Conservation (phyloP, 2,888 invertebrate species). For the Neria commutata region DNA sequence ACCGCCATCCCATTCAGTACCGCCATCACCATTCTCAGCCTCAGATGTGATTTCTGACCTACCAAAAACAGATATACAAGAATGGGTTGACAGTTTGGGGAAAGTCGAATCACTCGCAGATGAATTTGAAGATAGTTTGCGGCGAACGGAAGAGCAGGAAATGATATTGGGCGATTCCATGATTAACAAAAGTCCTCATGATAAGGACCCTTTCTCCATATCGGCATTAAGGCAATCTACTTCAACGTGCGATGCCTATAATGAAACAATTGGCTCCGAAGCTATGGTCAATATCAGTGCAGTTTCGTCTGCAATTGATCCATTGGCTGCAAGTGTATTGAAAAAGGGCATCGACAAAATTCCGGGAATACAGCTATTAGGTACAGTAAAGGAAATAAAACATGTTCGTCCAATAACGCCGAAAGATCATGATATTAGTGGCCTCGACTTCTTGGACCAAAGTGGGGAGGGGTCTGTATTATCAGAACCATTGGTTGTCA, state of each 20-base stretch:
- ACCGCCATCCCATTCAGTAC: constrained; percentile 2
- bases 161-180: constrained; percentile 18
- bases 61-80: constrained; percentile 44
- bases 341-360: constrained; percentile 25
- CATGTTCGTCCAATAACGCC: constrained; percentile 17
- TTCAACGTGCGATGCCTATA: neutral
- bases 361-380: constrained; percentile 4
- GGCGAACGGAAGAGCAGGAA: constrained; percentile 32
- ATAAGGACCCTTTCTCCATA: too few relatives aligned
- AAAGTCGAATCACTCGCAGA: constrained; percentile 25
- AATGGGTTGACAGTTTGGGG: constrained; percentile 42
- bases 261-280: constrained; percentile 18
- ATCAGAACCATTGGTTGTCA: constrained; percentile 44
- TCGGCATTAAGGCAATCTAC: too few relatives aligned
- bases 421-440: constrained; percentile 46
- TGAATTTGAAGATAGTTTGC: constrained; percentile 12
- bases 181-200: too few relatives aligned
- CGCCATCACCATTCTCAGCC: constrained; percentile 29
- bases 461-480: constrained; percentile 49
- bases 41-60: constrained; percentile 33
- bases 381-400: constrained; percentile 6
- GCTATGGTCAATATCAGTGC: constrained; percentile 32
- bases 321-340: constrained; percentile 39
- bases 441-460: constrained; percentile 50
- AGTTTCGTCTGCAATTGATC: constrained; percentile 31